Percentiles rank a stretch among this genome's conserved stretches.
Evolutionary conservation across 2,797 vertebrate species (phyloP).

Genomic region (Catamblyrhynchus diadema): DNA sequence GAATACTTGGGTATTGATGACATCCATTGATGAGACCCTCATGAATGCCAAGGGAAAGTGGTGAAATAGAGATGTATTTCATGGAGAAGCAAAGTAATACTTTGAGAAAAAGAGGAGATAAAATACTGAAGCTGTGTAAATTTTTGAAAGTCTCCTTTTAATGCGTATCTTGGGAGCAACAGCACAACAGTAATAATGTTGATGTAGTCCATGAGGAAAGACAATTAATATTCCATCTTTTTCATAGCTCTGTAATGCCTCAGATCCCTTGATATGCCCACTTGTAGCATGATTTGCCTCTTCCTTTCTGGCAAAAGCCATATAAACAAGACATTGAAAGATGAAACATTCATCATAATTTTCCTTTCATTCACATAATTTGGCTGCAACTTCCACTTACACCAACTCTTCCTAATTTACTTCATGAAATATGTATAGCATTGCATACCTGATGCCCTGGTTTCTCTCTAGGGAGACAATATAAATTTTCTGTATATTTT

Average conservation of each 20-base stretch:
- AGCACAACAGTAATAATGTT: background rate
- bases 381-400: background rate
- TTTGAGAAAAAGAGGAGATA: background rate
- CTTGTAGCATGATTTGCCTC: background rate
- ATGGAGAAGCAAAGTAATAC: background rate
- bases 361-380: background rate
- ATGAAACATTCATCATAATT: background rate
- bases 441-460: background rate
- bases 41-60: background rate
- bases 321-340: background rate
- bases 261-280: background rate
- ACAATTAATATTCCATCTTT: background rate
- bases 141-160: background rate
- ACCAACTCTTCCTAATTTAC: background rate
- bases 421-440: background rate
- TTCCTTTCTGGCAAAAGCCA: background rate
- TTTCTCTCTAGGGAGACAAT: background rate
- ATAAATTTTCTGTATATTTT: background rate
- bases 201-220: background rate
- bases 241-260: background rate
- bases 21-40: background rate
- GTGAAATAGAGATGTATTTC: background rate
- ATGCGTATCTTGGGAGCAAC: background rate
- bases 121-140: background rate
- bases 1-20: background rate